Conservation (phyloP, 2,797 vertebrate species). For the Tadarida brasiliensis region DNA sequence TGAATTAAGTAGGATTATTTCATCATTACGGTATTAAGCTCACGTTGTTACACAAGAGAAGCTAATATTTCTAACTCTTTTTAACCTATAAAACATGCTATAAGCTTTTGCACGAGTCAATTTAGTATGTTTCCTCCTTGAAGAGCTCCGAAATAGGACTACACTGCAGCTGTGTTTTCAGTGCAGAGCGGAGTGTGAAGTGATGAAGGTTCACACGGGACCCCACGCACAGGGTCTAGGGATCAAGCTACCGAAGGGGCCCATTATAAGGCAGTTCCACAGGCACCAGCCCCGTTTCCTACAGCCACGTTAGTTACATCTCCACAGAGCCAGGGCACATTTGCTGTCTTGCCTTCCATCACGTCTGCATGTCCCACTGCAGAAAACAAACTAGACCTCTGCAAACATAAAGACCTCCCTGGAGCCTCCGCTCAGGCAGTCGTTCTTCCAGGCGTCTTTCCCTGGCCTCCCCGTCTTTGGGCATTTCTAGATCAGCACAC, state of each 20-base stretch:
- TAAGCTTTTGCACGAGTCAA: background rate
- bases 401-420: background rate
- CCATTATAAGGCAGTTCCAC: background rate
- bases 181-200: background rate
- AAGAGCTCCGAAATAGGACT: background rate
- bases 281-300: rapidly evolving
- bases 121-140: background rate
- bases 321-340: background rate
- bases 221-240: background rate
- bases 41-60: slow-evolving; percentile 49
- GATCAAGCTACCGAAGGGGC: background rate
- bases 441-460: background rate
- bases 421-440: background rate
- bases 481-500: background rate
- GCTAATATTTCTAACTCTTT: slow-evolving; percentile 52
- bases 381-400: background rate
- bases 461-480: background rate
- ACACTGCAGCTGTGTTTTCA: background rate
- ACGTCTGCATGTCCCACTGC: background rate
- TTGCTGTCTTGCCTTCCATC: background rate
- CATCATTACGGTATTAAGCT: slow-evolving; percentile 48
- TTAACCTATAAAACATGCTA: background rate
- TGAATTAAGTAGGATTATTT: slow-evolving; percentile 71
- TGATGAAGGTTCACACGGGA: background rate
- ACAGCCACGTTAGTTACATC: background rate